phyloP scores from a whole-genome alignment of 2,797 vertebrate genomes.

The Poecilia gillii region DNA sequence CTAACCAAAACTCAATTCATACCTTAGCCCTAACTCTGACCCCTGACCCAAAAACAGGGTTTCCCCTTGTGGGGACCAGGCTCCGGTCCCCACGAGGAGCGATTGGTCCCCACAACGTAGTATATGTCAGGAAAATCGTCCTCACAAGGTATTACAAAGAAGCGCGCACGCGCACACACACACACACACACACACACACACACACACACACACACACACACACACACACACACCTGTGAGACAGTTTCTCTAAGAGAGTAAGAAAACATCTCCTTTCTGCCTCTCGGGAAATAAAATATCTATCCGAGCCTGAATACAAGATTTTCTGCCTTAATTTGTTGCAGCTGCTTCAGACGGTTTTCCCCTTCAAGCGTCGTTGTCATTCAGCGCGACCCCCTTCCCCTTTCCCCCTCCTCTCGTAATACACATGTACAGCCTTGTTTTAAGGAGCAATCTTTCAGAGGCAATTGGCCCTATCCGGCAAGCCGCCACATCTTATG shows the following conservation, averaged over 20 bases:
- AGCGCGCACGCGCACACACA: conserved; percentile 24
- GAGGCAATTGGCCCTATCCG: conserved; percentile 71
- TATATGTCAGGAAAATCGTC: too few relatives aligned
- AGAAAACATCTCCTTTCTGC: conserved; percentile 36
- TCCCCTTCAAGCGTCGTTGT: background rate
- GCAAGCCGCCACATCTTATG: conserved; percentile 49
- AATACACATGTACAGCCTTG: conserved; percentile 61
- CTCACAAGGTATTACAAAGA: too few relatives aligned
- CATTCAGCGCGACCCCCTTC: conserved; percentile 17
- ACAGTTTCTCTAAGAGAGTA: conserved; percentile 13
- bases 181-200: conserved; percentile 26
- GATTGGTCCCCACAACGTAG: too few relatives aligned
- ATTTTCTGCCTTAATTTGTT: conserved; percentile 49
- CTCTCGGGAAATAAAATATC: conserved; percentile 41
- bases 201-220: conserved; percentile 22
- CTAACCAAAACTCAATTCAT: too few relatives aligned
- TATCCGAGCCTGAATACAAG: conserved; percentile 37
- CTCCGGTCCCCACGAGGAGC: too few relatives aligned
- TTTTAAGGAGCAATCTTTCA: conserved; percentile 71
- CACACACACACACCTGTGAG: conserved; percentile 11
- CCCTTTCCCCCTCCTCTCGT: conserved; percentile 15
- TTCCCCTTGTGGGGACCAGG: too few relatives aligned
- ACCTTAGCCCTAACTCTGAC: too few relatives aligned
- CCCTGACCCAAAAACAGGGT: too few relatives aligned
- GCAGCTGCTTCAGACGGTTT: conserved; percentile 34